Evolutionary conservation across 2,888 invertebrate genomes (phyloP), one percentile per base, ranked within the genome.

Genomic region (Ditula angustiorana): DNA sequence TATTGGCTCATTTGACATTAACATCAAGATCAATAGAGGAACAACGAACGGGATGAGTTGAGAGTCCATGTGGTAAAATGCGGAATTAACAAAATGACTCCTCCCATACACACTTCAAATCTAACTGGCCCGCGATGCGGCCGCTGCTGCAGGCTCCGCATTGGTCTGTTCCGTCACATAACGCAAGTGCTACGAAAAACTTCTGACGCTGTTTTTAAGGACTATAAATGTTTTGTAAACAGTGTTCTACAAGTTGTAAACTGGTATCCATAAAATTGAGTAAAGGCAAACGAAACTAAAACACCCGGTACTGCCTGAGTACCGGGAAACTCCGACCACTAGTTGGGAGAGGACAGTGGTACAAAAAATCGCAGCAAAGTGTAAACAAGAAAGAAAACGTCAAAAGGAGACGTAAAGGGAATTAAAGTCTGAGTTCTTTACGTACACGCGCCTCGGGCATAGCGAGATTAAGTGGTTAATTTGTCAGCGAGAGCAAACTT

Each of bases 401-500:
- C 72, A 75, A 77, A 79, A 74, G 69, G 71, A 74, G 69, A 76
- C 72, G 74, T 71, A 74, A 78, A 81, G 79, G 74, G 79, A 80
- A 83, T 82, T 81, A 83, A 82, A 82, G 77, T 75, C 73, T 67
- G 78, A 81, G 81, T 82, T 84, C 79, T 82, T 84, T 82, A 80
- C 76, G 78, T 83, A 82, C 76, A 82, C 78, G 76, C 75, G 82
- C 82, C 82, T 76, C 77, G 76, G 80, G 83, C 81, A 78, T 73
- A 73, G 77, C 74, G 70, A 82, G 84, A 87, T 85, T 88, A 88
- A 89, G 87, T 87, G 86, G 85, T 82, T 89, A 91, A 91, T 90
- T 92, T 91, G 88, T 90, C 88, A 90, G 83, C 75, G 76, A 78
- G 77, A 83, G 79, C 78, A 82, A 87, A 91, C 80, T 87, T 81